Base-by-base conservation (phyloP, 2,888 invertebrate genomes). In the Pollenia angustigena region DNA sequence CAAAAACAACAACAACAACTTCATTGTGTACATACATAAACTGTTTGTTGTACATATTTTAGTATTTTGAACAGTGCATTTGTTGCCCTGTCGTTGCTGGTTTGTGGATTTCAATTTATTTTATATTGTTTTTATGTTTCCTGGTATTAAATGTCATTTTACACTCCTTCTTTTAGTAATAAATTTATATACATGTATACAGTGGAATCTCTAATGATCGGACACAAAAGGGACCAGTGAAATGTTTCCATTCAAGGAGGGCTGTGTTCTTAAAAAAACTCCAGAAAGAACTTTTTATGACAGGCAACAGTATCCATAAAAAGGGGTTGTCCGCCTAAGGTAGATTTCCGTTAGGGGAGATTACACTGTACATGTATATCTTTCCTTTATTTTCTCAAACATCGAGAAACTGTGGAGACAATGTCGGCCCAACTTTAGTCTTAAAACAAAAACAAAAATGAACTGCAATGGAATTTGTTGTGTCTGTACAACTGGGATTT, bases 131-230 rank as follows among this genome's bases (percentile, higher is more conserved):
- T 42, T 42, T 42, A 4, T n/a, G 40, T 40, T 54, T 32, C 46
- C 32, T 23, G 66, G 46, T 32, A 48, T 78, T 56, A 56, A 78
- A 66, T 78, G 56, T 6, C 46, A 66, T 48, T 78, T 64, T 44
- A 9, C 44, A n/a, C 1, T 32, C 32, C 8, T 12, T 46, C 12
- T 54, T 54, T 56, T 58, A 2, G 40, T 12, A 40, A 58, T 32
- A 56, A 23, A 58, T 56, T 18, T 32, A 6, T 32, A 32, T 32
- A 6, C 6, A 32, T 32, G 6, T 32, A 32, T 6, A 32, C 32
- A 6, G 32, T 32, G 6, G 32, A 4, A 32, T 32, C 4, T 32
- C 32, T 32, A 6, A 32, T 32, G 32, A 32, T 6, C 32, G 32
- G 32, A 6, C 32, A 32, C 32, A 4, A 32, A 4, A 32, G 32